phyloP scores from a whole-genome alignment of 2,797 vertebrate species.

The Capromys pilorides region DNA sequence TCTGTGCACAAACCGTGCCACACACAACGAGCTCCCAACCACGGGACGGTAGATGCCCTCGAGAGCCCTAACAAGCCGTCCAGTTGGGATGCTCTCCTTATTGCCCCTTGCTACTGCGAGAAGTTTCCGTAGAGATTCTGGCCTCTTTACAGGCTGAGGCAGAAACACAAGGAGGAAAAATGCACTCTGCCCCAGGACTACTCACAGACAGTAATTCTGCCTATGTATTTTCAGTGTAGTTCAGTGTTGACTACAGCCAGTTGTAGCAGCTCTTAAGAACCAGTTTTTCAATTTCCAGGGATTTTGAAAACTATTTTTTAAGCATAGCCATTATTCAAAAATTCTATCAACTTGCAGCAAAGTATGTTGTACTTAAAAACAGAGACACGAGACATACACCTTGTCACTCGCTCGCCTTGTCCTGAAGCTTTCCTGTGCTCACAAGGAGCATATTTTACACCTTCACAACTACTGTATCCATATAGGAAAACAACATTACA shows the following conservation, averaged over 20 bases:
- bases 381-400: too few species aligned
- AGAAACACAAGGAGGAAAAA: background rate
- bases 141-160: background rate
- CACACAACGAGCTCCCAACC: background rate
- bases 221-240: background rate
- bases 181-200: background rate
- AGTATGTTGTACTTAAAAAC: background rate
- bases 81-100: background rate
- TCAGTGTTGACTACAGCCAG: background rate
- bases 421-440: background rate
- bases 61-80: background rate
- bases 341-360: background rate
- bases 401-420: constrained; percentile 24
- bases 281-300: background rate
- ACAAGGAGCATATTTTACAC: too few species aligned
- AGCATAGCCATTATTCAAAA: too few species aligned
- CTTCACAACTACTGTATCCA: background rate
- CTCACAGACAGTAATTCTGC: constrained; percentile 10
- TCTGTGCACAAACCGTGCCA: background rate
- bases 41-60: background rate
- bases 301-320: constrained; percentile 2
- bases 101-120: background rate
- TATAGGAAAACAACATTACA: background rate
- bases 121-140: too few species aligned
- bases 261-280: background rate